These are phyloP conservation scores for Scelioninae gen. 2 DNA, from an alignment of 2,888 invertebrate genomes.

Conservation along the genomic window DNA sequence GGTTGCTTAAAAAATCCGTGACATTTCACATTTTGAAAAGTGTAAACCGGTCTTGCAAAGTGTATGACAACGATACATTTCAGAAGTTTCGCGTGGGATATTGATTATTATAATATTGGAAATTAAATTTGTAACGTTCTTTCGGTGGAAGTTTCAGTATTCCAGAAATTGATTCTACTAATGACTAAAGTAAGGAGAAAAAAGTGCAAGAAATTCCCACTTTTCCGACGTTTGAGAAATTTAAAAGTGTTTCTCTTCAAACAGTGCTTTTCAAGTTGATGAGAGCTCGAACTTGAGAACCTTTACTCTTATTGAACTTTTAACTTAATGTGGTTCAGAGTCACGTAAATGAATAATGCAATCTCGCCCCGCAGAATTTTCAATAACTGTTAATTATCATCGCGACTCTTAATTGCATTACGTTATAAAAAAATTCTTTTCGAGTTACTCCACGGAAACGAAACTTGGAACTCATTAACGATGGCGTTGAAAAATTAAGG, in stretches of 20 bases:
- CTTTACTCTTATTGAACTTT: slow-evolving; percentile 34
- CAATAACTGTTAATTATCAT: slow-evolving; percentile 38
- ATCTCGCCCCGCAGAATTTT: slow-evolving; percentile 20
- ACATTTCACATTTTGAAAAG: too few species aligned
- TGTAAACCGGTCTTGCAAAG: too few species aligned
- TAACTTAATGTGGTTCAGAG: slow-evolving; percentile 32
- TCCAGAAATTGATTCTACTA: slow-evolving; percentile 17
- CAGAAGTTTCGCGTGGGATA: too few species aligned
- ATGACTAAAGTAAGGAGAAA: slow-evolving; percentile 19
- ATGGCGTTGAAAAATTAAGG: slow-evolving; percentile 4
- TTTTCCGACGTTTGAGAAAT: slow-evolving; percentile 22
- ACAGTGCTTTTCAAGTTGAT: slow-evolving; percentile 36
- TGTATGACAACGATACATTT: too few species aligned
- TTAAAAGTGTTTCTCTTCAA: slow-evolving; percentile 25
- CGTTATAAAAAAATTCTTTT: neutral
- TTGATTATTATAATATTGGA: too few species aligned
- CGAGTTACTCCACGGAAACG: neutral
- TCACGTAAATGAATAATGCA: slow-evolving; percentile 41
- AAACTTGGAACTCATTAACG: neutral
- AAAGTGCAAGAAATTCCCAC: slow-evolving; percentile 12
- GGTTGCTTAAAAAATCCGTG: too few species aligned
- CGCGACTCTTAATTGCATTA: slow-evolving; percentile 21
- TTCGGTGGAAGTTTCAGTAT: too few species aligned
- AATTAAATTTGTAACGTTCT: too few species aligned
- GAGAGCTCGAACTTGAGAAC: slow-evolving; percentile 32